Evolutionary conservation across 2,888 invertebrate genomes (phyloP).

Genomic region (Celastrina argiolus): DNA sequence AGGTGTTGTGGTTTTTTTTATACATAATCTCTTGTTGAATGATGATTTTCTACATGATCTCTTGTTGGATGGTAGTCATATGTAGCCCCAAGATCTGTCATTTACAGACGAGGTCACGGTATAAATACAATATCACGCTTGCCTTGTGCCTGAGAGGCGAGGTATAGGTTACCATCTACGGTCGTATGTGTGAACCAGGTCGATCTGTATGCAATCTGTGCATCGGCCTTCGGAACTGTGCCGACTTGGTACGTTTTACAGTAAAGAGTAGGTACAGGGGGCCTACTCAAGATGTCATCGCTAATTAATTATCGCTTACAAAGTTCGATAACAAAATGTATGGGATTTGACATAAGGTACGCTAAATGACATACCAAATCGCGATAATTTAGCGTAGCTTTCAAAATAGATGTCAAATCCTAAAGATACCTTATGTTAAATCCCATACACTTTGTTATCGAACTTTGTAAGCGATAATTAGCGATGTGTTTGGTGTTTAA

Average conservation of each 20-base stretch:
- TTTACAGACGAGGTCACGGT: conserved; percentile 42
- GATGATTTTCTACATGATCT: neutral
- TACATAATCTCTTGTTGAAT: neutral
- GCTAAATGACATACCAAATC: too few relatives aligned
- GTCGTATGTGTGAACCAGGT: conserved; percentile 32
- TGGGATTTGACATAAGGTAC: too few relatives aligned
- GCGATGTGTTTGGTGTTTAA: too few relatives aligned
- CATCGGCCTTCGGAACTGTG: conserved; percentile 28
- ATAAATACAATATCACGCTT: conserved; percentile 48
- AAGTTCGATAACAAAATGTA: too few relatives aligned
- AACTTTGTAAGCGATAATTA: too few relatives aligned
- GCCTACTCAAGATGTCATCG: too few relatives aligned
- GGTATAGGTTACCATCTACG: conserved; percentile 33
- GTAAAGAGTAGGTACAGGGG: neutral
- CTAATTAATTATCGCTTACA: too few relatives aligned
- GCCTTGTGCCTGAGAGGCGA: conserved; percentile 29
- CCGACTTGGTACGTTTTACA: neutral
- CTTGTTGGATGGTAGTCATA: neutral
- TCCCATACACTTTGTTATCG: too few relatives aligned
- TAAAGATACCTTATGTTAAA: too few relatives aligned
- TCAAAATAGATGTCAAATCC: too few relatives aligned
- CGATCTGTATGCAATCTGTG: conserved; percentile 31
- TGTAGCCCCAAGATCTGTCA: neutral
- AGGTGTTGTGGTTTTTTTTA: too few relatives aligned
- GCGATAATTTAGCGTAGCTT: too few relatives aligned